Conservation (phyloP, 2,888 invertebrate species). For the Andrena hattorfiana region DNA sequence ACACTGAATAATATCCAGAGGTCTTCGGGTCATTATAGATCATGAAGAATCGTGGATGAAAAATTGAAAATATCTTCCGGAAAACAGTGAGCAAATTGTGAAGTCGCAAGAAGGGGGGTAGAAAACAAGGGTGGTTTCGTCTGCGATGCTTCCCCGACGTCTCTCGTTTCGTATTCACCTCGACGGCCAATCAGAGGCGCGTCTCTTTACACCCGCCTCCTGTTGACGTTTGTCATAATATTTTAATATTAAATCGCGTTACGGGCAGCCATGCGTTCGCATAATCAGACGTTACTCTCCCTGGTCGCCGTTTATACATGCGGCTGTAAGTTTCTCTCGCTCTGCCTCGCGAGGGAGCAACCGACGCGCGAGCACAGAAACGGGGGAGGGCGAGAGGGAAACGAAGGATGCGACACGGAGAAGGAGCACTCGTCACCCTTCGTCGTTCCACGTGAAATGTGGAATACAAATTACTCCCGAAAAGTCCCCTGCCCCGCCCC, state of each 20-base stretch:
- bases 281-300: slow-evolving; percentile 83
- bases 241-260: slow-evolving; percentile 85
- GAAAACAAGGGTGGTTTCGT: slow-evolving; percentile 63
- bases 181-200: slow-evolving; percentile 82
- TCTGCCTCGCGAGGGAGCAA: slow-evolving; percentile 18
- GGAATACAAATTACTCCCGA: slow-evolving; percentile 82
- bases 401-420: slow-evolving; percentile 42
- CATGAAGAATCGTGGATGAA: not conserved
- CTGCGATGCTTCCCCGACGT: slow-evolving; percentile 47
- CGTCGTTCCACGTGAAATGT: slow-evolving; percentile 77
- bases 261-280: slow-evolving; percentile 84
- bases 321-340: slow-evolving; percentile 45
- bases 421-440: slow-evolving; percentile 75
- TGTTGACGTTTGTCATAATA: slow-evolving; percentile 85
- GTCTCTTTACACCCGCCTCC: slow-evolving; percentile 78
- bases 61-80: not conserved
- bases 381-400: slow-evolving; percentile 48
- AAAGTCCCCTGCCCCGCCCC: slow-evolving; percentile 39
- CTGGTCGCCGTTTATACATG: slow-evolving; percentile 56
- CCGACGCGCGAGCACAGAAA: slow-evolving; percentile 53
- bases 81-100: slow-evolving; percentile 16
- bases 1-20: not conserved
- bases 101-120: not conserved
- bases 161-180: slow-evolving; percentile 83
- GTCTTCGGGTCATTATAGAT: not conserved